Base-by-base conservation (phyloP, 37 sponge, comb jelly and placozoan species). In the Mnemiopsis leidyi region DNA sequence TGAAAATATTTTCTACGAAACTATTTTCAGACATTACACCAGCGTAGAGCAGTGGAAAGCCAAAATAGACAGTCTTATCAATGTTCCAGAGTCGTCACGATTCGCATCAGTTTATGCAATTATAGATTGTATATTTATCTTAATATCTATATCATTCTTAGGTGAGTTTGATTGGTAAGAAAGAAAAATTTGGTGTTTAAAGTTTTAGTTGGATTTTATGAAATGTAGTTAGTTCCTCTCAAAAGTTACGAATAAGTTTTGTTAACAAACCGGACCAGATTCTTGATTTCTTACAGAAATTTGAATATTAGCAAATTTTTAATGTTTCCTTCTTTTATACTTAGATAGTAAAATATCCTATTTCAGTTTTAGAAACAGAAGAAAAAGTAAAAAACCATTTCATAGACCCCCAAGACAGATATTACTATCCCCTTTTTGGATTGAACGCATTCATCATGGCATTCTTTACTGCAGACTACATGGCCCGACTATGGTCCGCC, bases 391-490 rank as follows among this genome's bases (percentile, higher is more conserved):
- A 85, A 26, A 61, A 85, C 29, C 39, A 32, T 33, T 85, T 85
- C 61, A 85, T 85, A 38, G 25, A 85, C 90, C 90, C 90, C 25
- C n/a, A 38, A 29, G 39, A 85, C 61, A 40, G 39, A 37, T 85
- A 85, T 37, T 85, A 85, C 35, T 85, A 40, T 61, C 36, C 38
- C 26, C 90, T 85, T 28, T 85, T 85, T 38, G 90, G 90, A 13
- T 23, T 85, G 13, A 85, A 85, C 23, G 40, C 35, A 0, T 85
- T 85, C 48, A 85, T 85, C 40, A 85, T 85, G 90, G 90, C 90
- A 21, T 85, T 85, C 90, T 85, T 85, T 37, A 85, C 61, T 85
- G 90, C 36, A 39, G 90, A 85, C 29, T 85, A 85, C 24, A 38
- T 85, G n/a, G 90, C 90, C 24, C 32, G 90, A 33, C 25, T 85